phyloP scores from a whole-genome alignment of 2,888 invertebrate species.

The Stenchaetothrips biformis region DNA sequence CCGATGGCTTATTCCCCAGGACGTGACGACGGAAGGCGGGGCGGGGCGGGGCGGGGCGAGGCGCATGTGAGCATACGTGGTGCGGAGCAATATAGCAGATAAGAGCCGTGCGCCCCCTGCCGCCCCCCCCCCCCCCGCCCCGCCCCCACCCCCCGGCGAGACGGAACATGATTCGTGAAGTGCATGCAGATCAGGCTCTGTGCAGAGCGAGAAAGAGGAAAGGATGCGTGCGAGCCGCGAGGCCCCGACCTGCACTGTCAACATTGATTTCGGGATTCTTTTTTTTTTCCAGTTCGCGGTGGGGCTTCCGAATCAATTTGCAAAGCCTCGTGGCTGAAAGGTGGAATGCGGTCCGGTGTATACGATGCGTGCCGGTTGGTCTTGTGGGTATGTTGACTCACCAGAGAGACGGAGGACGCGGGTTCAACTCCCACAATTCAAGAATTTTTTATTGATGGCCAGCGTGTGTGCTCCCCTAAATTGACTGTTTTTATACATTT shows the following conservation, averaged over 20 bases:
- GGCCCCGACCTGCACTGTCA: background rate
- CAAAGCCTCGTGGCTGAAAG: no score
- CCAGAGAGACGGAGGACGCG: no score
- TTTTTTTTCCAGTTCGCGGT: background rate
- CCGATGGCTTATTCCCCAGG: conserved; percentile 9
- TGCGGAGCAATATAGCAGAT: background rate
- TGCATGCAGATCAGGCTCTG: background rate
- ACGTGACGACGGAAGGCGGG: background rate
- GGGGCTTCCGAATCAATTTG: no score
- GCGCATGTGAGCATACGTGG: conserved; percentile 10
- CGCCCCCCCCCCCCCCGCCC: background rate
- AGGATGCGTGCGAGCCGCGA: background rate
- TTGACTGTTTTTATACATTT: no score
- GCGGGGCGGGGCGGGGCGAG: background rate
- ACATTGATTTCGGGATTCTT: background rate
- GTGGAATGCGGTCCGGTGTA: no score
- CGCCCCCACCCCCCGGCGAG: background rate
- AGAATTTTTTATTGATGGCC: no score
- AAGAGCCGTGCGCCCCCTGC: background rate
- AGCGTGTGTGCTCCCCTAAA: no score
- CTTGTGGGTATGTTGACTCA: no score
- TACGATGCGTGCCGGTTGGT: no score
- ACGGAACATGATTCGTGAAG: conserved; percentile 7
- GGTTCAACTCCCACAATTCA: no score
- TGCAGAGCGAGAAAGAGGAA: background rate